A percentile compares a stretch with the other conserved stretches of the same genome.
Conservation (phyloP, 2,888 invertebrate genomes). For the Tinea pellionella region DNA sequence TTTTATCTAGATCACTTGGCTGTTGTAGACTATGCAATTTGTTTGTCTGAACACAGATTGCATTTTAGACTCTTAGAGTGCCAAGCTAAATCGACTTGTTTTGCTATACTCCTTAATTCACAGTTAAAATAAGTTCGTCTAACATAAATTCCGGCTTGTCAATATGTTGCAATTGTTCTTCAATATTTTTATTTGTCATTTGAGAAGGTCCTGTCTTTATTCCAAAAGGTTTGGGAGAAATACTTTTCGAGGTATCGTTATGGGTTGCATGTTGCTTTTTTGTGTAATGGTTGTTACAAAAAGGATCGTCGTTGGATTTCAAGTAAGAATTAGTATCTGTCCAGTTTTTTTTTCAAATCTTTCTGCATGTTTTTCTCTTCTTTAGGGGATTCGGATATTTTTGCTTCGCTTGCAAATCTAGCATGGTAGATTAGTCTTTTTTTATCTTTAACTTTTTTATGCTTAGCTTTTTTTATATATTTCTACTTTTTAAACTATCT, state of each 20-base stretch:
- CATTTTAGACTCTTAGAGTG: slow-evolving; percentile 54
- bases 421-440: slow-evolving; percentile 42
- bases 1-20: slow-evolving; percentile 50
- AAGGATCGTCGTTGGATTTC: slow-evolving; percentile 67
- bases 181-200: background rate
- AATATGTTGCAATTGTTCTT: slow-evolving; percentile 58
- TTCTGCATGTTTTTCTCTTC: slow-evolving; percentile 1
- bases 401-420: slow-evolving; percentile 21
- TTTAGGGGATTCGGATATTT: background rate
- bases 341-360: background rate
- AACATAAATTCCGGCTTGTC: slow-evolving; percentile 46
- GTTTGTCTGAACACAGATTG: slow-evolving; percentile 18
- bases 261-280: slow-evolving; percentile 24
- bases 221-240: background rate
- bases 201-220: background rate
- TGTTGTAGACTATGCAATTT: slow-evolving; percentile 23
- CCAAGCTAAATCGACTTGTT: slow-evolving; percentile 63
- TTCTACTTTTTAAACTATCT: slow-evolving; percentile 34
- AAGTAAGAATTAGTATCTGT: slow-evolving; percentile 38
- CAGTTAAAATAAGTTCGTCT: slow-evolving; percentile 40
- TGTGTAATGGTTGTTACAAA: slow-evolving; percentile 21
- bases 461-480: slow-evolving; percentile 12
- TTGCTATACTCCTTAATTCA: slow-evolving; percentile 63
- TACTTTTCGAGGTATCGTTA: background rate
- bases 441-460: slow-evolving; percentile 31